Evolutionary conservation across 2,113 vertebrate genomes (phyloP), one percentile per base, ranked within the genome.

Genomic region (Dolichotis patagonum): DNA sequence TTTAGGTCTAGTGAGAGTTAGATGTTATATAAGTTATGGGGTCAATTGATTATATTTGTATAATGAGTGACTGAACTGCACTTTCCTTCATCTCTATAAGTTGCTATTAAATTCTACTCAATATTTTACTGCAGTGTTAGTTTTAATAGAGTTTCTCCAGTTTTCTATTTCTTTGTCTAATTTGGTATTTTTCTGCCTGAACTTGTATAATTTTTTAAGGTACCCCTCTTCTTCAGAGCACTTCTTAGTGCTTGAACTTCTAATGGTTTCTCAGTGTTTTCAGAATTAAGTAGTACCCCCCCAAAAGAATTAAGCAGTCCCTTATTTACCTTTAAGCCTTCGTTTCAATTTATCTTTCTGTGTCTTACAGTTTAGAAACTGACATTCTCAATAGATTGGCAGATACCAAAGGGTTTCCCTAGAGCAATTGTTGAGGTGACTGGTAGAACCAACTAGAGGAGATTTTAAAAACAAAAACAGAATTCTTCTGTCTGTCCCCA

Each of bases 41-140:
- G 43, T 46, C 90, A 49, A 52, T 96, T 10, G 63, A 80, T 71
- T 46, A 46, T 77, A 16, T 26, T 46, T 85, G 43, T 58, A 19
- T 78, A 67, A 84, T 95, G 43, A 75, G 43, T 92, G 22, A 77
- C 65, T 32, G 24, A 89, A 5, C 88, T 85, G 43, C 30, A 78
- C 88, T 82, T 63, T 84, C 46, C 71, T 49, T 94, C 60, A 52
- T 78, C 46, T 87, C 52, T 96, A 0, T 80, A 38, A 85, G 30
- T 94, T 82, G 35, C 41, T 95, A 32, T 96, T 90, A 77, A 95
- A 56, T 93, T 10, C 5, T 92, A 2, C 56, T 85, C 13, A 77
- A 60, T 91, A 84, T 84, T 88, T 78, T 95, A n/a, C 26, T 49
- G 73, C 30, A 69, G 4, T 80, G 62, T 71, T 8, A 86, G 89